Conservation (phyloP, 2,888 invertebrate species). For the Acronicta alni region DNA sequence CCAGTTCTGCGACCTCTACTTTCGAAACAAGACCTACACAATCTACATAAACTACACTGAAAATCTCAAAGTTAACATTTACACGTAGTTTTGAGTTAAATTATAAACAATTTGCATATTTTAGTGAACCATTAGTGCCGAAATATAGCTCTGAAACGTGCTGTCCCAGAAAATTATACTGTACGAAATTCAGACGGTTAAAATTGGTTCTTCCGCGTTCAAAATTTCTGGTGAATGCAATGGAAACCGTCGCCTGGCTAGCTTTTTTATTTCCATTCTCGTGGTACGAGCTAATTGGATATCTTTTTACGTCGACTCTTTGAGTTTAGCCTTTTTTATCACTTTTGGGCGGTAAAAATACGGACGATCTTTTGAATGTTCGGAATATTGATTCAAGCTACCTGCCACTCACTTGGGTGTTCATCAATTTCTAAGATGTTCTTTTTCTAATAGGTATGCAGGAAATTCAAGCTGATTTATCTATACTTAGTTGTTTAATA, state of each 20-base stretch:
- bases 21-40: conserved; percentile 1
- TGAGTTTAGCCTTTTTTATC: conserved; percentile 43
- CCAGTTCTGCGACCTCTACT: not conserved
- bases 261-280: conserved; percentile 59
- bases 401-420: too few species aligned
- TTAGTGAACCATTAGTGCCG: conserved; percentile 10
- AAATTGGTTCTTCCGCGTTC: not conserved
- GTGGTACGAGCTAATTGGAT: conserved; percentile 63
- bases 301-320: conserved; percentile 52
- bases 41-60: conserved; percentile 14
- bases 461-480: too few species aligned
- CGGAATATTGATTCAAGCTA: conserved; percentile 20
- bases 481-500: too few species aligned
- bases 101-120: conserved; percentile 17
- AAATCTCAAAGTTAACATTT: conserved; percentile 13
- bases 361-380: conserved; percentile 13
- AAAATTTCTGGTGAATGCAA: conserved; percentile 4
- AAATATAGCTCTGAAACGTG: conserved; percentile 12
- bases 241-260: conserved; percentile 13
- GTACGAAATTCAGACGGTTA: not conserved
- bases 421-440: too few species aligned
- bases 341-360: conserved; percentile 25
- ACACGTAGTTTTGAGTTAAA: conserved; percentile 11
- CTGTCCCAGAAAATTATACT: not conserved
- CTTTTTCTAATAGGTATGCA: too few species aligned